Evolutionary conservation across 1,140 invertebrate genomes (phyloP), one percentile per base, ranked within the genome.

Genomic region (Ladona fulva): DNA sequence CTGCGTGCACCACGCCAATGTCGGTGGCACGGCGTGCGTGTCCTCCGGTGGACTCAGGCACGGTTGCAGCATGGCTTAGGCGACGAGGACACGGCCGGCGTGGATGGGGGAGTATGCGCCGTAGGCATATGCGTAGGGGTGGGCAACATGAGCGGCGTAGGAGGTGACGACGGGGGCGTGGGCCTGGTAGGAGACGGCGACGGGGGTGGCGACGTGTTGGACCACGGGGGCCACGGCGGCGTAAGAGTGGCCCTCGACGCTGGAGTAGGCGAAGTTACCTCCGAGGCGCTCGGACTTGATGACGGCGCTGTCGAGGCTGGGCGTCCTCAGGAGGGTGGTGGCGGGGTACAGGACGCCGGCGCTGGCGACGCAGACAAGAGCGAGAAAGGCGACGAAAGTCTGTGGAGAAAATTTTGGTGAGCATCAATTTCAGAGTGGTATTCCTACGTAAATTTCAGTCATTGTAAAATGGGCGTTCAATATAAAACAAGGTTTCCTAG

Each of bases 231-330:
- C 81, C 79, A 87, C 81, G 25, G 84, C 83, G 75, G 85, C 83
- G 82, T 88, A 88, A 24, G 88, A 87, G 80, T 88, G 88, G 74
- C 84, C 85, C 81, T 89, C 87, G 78, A 86, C 83, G 77, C 86
- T 84, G 79, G 84, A 86, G 83, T 89, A 89, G 42, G 87, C 87
- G 81, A 89, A 89, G 85, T 88, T 88, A 76, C 87, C 86, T 16
- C 87, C 87, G 25, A 89, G 80, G 10, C 87, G 82, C 80, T 88
- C 86, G 29, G 83, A 85, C 79, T 86, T 83, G 82, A 89, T 86
- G 79, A 87, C 83, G 77, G 88, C 88, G 76, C 84, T 86, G 83
- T 89, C 87, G 78, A 86, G 83, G 79, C 82, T 81, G 11, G 88
- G 88, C 11, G 86, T 84, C 42, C 88, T 83, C 59, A 86, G 81